Evolutionary conservation across 2,888 invertebrate species (phyloP).

Genomic region (Trachelus tabidus): DNA sequence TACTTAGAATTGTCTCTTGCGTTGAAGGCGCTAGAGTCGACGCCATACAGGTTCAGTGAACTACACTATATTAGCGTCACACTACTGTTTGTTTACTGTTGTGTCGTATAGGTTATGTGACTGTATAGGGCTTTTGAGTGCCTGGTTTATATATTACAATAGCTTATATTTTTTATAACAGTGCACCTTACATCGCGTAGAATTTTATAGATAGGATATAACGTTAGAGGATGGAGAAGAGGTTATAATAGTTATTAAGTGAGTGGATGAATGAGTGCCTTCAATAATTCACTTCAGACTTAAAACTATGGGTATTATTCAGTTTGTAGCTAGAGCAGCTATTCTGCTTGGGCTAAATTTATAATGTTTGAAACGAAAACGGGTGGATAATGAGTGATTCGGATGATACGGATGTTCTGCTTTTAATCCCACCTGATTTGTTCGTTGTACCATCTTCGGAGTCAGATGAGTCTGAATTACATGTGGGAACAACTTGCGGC

Average conservation of each 20-base stretch:
- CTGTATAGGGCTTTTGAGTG: not conserved
- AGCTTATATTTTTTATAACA: not conserved
- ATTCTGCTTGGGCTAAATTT: not conserved
- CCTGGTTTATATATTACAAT: not conserved
- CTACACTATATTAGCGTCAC: not conserved
- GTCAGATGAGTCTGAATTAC: slow-evolving; percentile 61
- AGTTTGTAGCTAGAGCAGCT: not conserved
- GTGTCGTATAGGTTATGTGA: not conserved
- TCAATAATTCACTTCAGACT: not conserved
- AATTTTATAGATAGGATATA: not conserved
- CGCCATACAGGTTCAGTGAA: not conserved
- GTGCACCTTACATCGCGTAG: not conserved
- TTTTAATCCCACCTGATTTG: slow-evolving; percentile 83
- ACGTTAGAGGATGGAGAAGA: not conserved
- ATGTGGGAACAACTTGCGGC: slow-evolving; percentile 21
- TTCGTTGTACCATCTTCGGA: slow-evolving; percentile 74
- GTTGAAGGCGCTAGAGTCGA: not conserved
- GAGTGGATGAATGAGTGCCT: not conserved
- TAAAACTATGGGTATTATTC: not conserved
- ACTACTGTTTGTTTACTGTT: not conserved
- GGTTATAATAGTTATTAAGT: not conserved
- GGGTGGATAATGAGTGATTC: slow-evolving; percentile 73
- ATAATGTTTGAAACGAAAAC: slow-evolving; percentile 12
- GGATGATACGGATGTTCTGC: slow-evolving; percentile 85
- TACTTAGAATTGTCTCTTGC: not conserved